Base-by-base conservation (phyloP, 2,797 vertebrate genomes). In the Rhodeus uyekii region DNA sequence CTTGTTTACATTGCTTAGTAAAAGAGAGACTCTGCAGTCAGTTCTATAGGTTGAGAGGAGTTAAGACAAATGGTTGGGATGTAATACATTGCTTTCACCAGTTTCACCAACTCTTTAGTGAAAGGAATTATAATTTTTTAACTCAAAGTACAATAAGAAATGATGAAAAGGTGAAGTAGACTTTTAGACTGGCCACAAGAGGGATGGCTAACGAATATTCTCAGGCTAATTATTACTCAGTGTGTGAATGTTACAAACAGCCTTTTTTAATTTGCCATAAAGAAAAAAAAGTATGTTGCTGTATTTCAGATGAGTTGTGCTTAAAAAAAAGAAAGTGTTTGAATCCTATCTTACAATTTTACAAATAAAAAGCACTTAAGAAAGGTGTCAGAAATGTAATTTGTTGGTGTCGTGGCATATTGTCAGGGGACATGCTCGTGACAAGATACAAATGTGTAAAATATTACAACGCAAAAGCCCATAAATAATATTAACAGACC, bases 101-200 rank as follows among this genome's bases (percentile, higher is more conserved):
- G 8, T 78, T 81, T 78, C 67, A 78, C 46, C 38, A 85, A 72
- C 34, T 42, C 27, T 63, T 39, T 42, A 9, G 22, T 32, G 16
- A 50, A n/a, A 12, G 34, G 5, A 72, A 2, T 4, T 48, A 14
- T 60, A 76, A n/a, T 55, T 6, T 46, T 24, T 12, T 24, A 46
- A 38, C 10, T 48, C 27, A 55, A 71, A 19, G 42, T 48, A 67
- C 36, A 74, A 24, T 13, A 22, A 18, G 55, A 55, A 32, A 34
- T 81, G 44, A 61, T 81, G 42, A 80, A 48, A 55, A 38, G 74
- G 55, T 76, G 36, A 76, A 44, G 27, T 74, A 27, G 3, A 50
- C n/a, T 44, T 5, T 77, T 65, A 27, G n/a, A 27, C n/a, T 67
- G 34, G 22, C 16, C 34, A 53, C 18, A 1, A 67, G n/a, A 65